Evolutionary conservation across 2,888 invertebrate genomes (phyloP), one percentile per base, ranked within the genome.

Genomic region (Matsumyia berberina): DNA sequence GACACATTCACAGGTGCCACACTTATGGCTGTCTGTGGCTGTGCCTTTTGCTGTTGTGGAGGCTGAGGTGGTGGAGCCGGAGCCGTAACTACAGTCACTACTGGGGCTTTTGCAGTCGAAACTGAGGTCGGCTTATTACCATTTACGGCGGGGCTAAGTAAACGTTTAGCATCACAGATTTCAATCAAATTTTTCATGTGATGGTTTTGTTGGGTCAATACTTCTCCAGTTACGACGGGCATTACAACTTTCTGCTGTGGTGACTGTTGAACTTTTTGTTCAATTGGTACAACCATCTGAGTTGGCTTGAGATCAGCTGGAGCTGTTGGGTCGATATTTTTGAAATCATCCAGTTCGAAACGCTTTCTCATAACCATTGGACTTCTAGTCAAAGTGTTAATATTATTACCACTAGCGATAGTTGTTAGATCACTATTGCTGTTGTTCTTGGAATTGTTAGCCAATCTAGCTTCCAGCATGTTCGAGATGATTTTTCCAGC

Each of bases 401-500:
- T 89, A 44, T 89, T 89, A 83, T 89, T 90, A 9, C 79, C 69
- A 17, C 64, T 73, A 17, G 69, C 39, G 7, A 80, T 55, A 5
- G 60, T 73, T 2, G 76, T 87, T 55, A 82, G 88, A 29, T 86
- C 86, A 70, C 58, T 79, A 4, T 66, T 86, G 11, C 82, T 79
- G 46, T 83, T 87, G 17, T 87, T 87, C 6, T 85, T 83, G 0
- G 76, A 79, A 15, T 70, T 86, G 8, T 81, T 81, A 12, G 88
- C 89, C 60, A 91, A 57, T 11, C 92, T 89, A 0, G 91, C 89
- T 79, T 92, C 92, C 69, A 92, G 73, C 92, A 92, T 92, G 60
- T 88, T 90, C n/a, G 91, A 90, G 11, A 92, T 89, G 12, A 92
- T 91, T 78, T 91, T 91, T 5, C 91, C 90, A 7, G 92, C 91